Evolutionary conservation across 1,140 invertebrate species (phyloP).

Genomic region (Achroia grisella): DNA sequence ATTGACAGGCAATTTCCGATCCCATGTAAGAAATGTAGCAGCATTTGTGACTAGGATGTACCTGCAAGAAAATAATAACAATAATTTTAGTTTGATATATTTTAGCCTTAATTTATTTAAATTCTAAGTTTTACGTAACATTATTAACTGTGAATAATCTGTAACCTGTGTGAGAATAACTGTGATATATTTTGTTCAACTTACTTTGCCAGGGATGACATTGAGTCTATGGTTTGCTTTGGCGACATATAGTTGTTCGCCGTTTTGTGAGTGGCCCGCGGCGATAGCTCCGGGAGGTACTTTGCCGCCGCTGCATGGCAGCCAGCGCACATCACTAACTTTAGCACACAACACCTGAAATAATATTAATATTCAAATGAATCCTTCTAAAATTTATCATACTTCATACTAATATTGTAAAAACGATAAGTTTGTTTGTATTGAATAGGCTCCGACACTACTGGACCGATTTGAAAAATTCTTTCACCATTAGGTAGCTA

Average conservation of each 20-base stretch:
- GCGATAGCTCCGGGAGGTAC: slow-evolving; percentile 76
- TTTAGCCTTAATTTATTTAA: too few relatives aligned
- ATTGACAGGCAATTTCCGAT: slow-evolving; percentile 75
- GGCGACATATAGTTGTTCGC: slow-evolving; percentile 79
- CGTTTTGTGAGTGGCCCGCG: slow-evolving; percentile 75
- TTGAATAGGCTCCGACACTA: slow-evolving; percentile 9
- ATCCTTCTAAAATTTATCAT: too few relatives aligned
- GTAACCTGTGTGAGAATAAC: too few relatives aligned
- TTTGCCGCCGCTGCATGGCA: slow-evolving; percentile 63
- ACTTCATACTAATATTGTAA: too few relatives aligned
- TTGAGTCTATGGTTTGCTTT: slow-evolving; percentile 76
- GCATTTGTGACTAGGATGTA: slow-evolving; percentile 80
- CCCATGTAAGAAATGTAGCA: slow-evolving; percentile 83
- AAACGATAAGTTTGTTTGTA: slow-evolving; percentile 14
- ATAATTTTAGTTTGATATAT: not conserved
- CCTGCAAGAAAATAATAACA: slow-evolving; percentile 53
- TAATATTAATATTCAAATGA: too few relatives aligned
- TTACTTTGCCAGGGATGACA: slow-evolving; percentile 81
- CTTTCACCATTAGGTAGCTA: slow-evolving; percentile 5
- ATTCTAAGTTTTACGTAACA: too few relatives aligned
- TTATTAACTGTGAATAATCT: too few relatives aligned
- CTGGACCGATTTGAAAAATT: slow-evolving; percentile 21
- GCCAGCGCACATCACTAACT: slow-evolving; percentile 57
- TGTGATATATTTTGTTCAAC: too few relatives aligned
- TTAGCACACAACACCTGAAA: slow-evolving; percentile 56